phyloP scores from a whole-genome alignment of 2,113 vertebrate species.

The Antechinus stuartii region DNA sequence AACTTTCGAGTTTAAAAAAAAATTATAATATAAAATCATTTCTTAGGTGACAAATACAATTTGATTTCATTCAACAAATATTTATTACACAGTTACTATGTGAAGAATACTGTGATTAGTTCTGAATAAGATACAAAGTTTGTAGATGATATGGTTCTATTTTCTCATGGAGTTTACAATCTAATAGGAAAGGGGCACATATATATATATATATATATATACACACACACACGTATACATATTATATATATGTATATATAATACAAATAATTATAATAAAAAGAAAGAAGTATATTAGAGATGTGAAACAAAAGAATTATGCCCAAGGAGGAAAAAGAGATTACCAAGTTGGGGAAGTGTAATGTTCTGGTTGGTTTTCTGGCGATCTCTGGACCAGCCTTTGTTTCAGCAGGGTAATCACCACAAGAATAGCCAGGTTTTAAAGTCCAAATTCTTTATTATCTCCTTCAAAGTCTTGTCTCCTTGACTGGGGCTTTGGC shows the following conservation, averaged over 20 bases:
- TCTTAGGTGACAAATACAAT: slow-evolving; percentile 45
- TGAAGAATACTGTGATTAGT: not conserved
- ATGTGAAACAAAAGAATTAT: not conserved
- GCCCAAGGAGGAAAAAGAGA: not conserved
- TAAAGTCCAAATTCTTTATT: too few species aligned
- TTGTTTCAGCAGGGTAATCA: too few species aligned
- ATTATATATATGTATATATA: too few species aligned
- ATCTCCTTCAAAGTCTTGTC: too few species aligned
- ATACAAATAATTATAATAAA: not conserved
- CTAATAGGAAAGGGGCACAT: not conserved
- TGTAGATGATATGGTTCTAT: not conserved
- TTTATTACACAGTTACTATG: not conserved
- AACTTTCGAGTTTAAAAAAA: not conserved
- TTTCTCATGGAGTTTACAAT: not conserved
- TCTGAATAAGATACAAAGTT: not conserved
- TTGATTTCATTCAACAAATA: not conserved
- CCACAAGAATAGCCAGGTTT: too few species aligned
- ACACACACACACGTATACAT: too few species aligned
- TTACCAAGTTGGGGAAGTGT: not conserved
- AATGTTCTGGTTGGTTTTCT: too few species aligned
- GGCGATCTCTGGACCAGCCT: too few species aligned
- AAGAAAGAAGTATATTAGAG: not conserved
- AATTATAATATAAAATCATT: slow-evolving; percentile 43
- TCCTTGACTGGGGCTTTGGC: too few species aligned
- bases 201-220: not conserved